Evolutionary conservation across 2,113 vertebrate species (phyloP).

Genomic region (Hippopotamus amphibius): DNA sequence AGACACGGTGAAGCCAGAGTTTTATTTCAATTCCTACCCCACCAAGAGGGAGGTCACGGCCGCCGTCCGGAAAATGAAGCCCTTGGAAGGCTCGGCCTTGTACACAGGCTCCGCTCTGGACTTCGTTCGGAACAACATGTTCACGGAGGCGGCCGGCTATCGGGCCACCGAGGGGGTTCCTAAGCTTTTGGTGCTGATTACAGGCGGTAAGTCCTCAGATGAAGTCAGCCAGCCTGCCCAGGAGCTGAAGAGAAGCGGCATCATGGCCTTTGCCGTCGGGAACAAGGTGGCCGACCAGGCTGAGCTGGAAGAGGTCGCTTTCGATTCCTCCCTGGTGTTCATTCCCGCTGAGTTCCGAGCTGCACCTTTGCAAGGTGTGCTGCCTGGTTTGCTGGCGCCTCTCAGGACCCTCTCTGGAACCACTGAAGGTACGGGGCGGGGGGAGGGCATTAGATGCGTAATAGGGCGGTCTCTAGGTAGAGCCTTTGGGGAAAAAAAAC

Average conservation of each 20-base stretch:
- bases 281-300: conserved; percentile 82
- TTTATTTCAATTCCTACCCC: conserved; percentile 90
- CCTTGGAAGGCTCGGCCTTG: conserved; percentile 82
- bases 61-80: conserved; percentile 86
- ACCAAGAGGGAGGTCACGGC: conserved; percentile 84
- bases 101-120: conserved; percentile 94
- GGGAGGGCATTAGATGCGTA: fast-evolving
- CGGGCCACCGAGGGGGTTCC: conserved; percentile 90
- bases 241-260: conserved; percentile 88
- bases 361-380: conserved; percentile 81
- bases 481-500: neutral
- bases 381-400: conserved; percentile 83
- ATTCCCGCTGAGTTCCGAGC: conserved; percentile 87
- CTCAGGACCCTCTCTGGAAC: conserved; percentile 92
- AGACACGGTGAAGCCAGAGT: conserved; percentile 88
- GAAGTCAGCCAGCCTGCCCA: conserved; percentile 85
- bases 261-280: conserved; percentile 91
- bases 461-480: neutral
- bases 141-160: conserved; percentile 89
- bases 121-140: conserved; percentile 90
- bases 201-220: conserved; percentile 93
- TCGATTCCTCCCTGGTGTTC: conserved; percentile 87
- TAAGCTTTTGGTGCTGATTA: conserved; percentile 93
- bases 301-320: conserved; percentile 92
- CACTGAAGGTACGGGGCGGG: conserved; percentile 88